Evolutionary conservation across 2,797 vertebrate species (phyloP), one percentile per base, ranked within the genome.

Genomic region (Poeciliopsis turneri): DNA sequence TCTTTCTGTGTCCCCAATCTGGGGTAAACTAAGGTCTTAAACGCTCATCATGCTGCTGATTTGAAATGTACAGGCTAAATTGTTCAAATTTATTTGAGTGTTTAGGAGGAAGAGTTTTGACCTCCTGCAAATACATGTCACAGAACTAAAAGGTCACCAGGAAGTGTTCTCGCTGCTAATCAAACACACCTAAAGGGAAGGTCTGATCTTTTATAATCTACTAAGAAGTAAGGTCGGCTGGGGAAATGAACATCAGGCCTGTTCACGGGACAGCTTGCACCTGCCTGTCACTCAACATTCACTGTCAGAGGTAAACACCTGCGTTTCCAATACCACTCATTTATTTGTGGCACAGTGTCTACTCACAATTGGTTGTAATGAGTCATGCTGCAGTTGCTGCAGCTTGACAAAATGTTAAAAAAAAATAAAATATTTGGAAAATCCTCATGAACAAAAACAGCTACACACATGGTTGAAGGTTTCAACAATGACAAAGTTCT

Each of bases 131-230:
- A 92, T 85, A 88, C 80, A 88, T 83, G 80, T 78, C 85, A 76
- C 64, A 80, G 74, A 82, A 85, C 77, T 83, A 68, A 89, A 92
- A 90, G 79, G 89, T 89, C 89, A 80, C 72, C 53, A 61, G 86
- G 76, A 87, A 85, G 82, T 76, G 78, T 86, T 86, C 79, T 86
- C 74, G 43, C 74, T 25, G 57, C 77, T 85, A 84, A 92, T 92
- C 82, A 92, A 92, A 90, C 75, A 82, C 78, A 84, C 77, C 87
- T 77, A 43, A 84, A 86, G 85, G 87, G 76, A 36, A 81, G 43
- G 84, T 84, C 86, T 91, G 87, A 90, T 93, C 86, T 85, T 92
- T 85, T 80, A 81, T 88, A 90, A 90, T 90, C 87, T 87, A 86
- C 78, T 72, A 74, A 79, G 86, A 88, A 30, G 51, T 15, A n/a